Conservation (phyloP, 2,797 vertebrate genomes). For the Chiloscyllium punctatum region DNA sequence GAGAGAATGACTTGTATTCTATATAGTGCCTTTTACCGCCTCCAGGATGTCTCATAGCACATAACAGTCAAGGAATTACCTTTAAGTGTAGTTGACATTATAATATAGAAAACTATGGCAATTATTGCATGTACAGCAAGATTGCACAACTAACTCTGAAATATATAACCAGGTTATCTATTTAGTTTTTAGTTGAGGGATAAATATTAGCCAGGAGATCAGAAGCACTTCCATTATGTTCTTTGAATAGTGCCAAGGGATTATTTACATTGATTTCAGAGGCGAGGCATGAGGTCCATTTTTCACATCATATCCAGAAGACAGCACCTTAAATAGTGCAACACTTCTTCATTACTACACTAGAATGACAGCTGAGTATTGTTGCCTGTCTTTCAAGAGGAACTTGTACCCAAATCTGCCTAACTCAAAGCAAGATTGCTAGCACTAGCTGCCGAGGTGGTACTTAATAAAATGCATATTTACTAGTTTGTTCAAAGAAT, state of each 20-base stretch:
- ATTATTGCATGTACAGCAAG: not conserved
- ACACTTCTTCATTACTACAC: not conserved
- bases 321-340: not conserved
- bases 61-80: not conserved
- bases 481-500: not conserved
- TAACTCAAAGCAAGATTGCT: not conserved
- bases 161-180: not conserved
- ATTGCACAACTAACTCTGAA: not conserved
- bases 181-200: not conserved
- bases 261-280: not conserved
- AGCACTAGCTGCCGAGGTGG: not conserved
- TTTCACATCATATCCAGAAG: not conserved
- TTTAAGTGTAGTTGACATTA: not conserved
- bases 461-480: not conserved
- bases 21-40: not conserved
- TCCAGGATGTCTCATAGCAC: not conserved
- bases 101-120: not conserved
- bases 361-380: not conserved
- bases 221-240: not conserved
- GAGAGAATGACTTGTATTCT: not conserved
- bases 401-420: not conserved
- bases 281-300: not conserved
- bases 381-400: not conserved
- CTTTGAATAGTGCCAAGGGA: not conserved
- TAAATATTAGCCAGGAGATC: not conserved